phyloP scores from a whole-genome alignment of 1,140 invertebrate species.

The Polyergus mexicanus region DNA sequence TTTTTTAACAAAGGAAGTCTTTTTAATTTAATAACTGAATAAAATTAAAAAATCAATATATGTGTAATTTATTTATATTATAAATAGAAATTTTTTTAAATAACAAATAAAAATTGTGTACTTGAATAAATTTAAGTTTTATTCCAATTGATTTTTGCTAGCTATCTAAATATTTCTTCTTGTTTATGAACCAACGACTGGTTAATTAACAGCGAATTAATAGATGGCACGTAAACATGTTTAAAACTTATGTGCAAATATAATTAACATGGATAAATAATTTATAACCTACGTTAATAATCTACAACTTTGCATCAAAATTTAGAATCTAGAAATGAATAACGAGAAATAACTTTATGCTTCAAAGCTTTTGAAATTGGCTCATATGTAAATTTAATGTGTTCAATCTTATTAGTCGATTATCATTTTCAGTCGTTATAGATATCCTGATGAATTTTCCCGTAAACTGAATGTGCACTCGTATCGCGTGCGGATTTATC shows the following conservation, averaged over 20 bases:
- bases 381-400: conserved; percentile 3
- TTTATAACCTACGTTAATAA: too few relatives aligned
- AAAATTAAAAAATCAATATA: background rate
- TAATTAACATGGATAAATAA: background rate
- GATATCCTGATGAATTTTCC: conserved; percentile 37
- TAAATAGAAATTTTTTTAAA: background rate
- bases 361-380: conserved; percentile 20
- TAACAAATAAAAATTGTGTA: background rate
- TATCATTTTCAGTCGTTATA: conserved; percentile 46
- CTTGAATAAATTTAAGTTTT: background rate
- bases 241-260: background rate
- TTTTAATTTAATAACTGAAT: background rate
- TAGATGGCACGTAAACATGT: background rate
- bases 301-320: background rate
- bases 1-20: too few relatives aligned
- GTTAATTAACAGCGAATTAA: background rate
- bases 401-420: conserved; percentile 23
- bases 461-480: background rate
- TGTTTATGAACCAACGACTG: background rate
- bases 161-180: background rate
- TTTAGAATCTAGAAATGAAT: background rate
- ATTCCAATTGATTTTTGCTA: background rate
- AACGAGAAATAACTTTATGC: conserved; percentile 11
- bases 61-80: background rate
- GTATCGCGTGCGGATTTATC: conserved; percentile 24